A percentile compares a stretch with the other conserved stretches of the same genome.
These are phyloP conservation scores for Antedon mediterranea DNA, from an alignment of 53 echinoderm and acorn worm genomes.

Conservation along the genomic window DNA sequence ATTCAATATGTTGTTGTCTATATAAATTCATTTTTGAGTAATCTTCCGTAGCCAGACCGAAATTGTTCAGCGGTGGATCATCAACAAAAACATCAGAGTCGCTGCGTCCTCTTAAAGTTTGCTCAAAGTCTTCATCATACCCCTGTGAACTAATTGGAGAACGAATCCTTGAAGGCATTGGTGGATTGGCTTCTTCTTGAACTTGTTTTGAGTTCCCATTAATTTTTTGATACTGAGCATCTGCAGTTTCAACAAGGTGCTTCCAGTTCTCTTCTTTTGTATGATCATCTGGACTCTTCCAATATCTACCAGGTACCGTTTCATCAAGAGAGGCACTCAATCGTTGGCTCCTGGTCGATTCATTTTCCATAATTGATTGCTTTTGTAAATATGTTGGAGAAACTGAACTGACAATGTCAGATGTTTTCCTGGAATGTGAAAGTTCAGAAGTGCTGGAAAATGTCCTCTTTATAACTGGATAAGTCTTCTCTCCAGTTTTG, in stretches of 20 bases:
- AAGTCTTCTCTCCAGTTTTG: neutral
- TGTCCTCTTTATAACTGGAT: neutral
- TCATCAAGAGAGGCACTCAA: neutral
- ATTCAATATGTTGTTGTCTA: neutral
- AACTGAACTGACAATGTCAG: neutral
- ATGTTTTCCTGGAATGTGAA: neutral
- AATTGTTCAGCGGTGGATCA: neutral
- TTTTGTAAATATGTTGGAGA: neutral
- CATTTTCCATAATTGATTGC: neutral
- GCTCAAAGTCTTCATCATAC: neutral
- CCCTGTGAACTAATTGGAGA: neutral
- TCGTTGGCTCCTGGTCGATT: neutral
- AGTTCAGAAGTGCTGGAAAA: neutral
- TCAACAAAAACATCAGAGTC: neutral
- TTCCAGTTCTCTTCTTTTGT: neutral
- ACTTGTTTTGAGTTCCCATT: neutral
- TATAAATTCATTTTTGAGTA: neutral
- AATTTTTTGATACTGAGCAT: neutral
- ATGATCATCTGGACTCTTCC: neutral
- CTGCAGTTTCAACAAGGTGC: neutral
- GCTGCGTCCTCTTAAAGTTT: neutral
- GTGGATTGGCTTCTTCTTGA: neutral
- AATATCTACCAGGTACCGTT: neutral
- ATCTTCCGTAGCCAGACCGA: neutral
- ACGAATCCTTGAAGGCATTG: neutral